These are phyloP conservation scores for Eretmochelys imbricata DNA, from an alignment of 2,113 vertebrate species.

Conservation along the genomic window DNA sequence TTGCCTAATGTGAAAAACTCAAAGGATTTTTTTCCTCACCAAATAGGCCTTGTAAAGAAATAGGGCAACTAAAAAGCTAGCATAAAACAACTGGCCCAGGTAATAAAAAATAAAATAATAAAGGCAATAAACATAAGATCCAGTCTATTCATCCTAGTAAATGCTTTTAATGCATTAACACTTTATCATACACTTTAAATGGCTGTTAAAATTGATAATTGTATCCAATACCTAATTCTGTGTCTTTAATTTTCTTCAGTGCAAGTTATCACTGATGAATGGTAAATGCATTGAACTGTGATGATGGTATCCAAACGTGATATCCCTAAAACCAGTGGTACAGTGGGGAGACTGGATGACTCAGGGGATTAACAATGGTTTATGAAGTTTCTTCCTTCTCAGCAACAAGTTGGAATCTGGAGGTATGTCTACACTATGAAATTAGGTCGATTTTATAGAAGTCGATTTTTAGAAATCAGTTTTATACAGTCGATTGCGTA, in stretches of 20 bases:
- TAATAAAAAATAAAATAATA: background rate
- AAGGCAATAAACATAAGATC: background rate
- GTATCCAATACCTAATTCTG: background rate
- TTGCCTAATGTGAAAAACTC: background rate
- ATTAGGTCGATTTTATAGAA: too few relatives aligned
- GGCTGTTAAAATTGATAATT: background rate
- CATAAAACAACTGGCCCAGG: background rate
- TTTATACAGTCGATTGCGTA: too few relatives aligned
- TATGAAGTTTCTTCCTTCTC: background rate
- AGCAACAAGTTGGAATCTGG: background rate
- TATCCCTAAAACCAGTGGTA: background rate
- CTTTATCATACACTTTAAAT: background rate
- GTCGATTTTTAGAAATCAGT: too few relatives aligned
- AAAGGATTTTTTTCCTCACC: background rate
- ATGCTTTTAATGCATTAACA: background rate
- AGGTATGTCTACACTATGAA: too few relatives aligned
- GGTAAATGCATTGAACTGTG: background rate
- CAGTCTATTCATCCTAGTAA: background rate
- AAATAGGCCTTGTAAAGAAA: background rate
- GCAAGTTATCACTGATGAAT: background rate
- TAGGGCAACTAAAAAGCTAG: background rate
- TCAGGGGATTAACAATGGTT: background rate
- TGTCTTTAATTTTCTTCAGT: background rate
- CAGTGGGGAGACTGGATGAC: background rate
- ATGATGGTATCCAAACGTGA: background rate